phyloP scores from a whole-genome alignment of 2,888 invertebrate genomes.

The Calameuta pallipes region DNA sequence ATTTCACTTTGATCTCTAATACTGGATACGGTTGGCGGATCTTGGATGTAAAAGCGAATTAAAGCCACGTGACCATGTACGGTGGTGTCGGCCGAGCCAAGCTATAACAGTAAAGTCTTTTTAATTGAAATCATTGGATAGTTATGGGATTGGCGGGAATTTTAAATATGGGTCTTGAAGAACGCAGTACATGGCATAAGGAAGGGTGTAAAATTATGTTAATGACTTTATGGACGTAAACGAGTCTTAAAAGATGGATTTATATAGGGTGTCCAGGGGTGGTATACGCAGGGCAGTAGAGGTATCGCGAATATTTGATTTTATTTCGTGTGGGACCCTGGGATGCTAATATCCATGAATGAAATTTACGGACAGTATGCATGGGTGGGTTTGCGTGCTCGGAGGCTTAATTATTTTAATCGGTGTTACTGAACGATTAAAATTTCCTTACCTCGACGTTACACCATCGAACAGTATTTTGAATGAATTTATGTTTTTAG shows the following conservation, averaged over 20 bases:
- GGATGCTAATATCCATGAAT: not conserved
- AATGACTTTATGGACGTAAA: not conserved
- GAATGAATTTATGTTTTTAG: conserved; percentile 16
- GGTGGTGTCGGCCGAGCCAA: not conserved
- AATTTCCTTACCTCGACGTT: conserved; percentile 14
- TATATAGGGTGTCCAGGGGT: not conserved
- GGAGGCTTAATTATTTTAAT: conserved; percentile 5
- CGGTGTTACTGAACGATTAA: conserved; percentile 11
- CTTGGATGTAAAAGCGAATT: not conserved
- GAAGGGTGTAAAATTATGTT: not conserved
- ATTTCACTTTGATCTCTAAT: not conserved
- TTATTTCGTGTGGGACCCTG: not conserved
- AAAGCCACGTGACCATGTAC: not conserved
- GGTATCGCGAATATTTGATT: not conserved
- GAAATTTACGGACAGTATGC: conserved; percentile 11
- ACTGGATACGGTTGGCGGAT: not conserved
- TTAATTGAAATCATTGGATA: not conserved
- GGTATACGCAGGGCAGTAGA: not conserved
- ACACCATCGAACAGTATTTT: conserved; percentile 12
- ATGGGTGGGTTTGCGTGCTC: not conserved
- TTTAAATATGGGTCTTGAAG: not conserved
- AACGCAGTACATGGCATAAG: not conserved
- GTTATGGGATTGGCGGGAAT: not conserved
- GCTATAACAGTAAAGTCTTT: not conserved
- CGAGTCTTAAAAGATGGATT: not conserved